phyloP scores from a whole-genome alignment of 2,888 invertebrate species.

The Lacanobia wlatinum region DNA sequence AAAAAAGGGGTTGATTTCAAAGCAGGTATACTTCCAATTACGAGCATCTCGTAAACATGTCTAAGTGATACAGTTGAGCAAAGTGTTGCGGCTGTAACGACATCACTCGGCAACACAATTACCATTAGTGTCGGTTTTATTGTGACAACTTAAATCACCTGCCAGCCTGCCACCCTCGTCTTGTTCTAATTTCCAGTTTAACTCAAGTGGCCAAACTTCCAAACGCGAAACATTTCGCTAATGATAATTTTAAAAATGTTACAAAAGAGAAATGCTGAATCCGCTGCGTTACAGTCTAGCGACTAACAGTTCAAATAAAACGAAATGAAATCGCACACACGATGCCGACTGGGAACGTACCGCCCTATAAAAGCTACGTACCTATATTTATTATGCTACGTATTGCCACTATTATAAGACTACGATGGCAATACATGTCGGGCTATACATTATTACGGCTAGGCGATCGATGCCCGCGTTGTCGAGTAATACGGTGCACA shows the following conservation, averaged over 20 bases:
- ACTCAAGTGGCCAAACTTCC: constrained; percentile 58
- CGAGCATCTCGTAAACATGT: constrained; percentile 60
- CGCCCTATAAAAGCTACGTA: constrained; percentile 69
- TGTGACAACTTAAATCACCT: constrained; percentile 74
- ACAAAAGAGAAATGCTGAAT: constrained; percentile 60
- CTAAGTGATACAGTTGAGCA: constrained; percentile 63
- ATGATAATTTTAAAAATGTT: constrained; percentile 68
- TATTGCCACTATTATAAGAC: constrained; percentile 75
- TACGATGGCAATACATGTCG: constrained; percentile 76
- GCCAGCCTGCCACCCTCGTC: constrained; percentile 69
- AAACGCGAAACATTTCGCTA: constrained; percentile 59
- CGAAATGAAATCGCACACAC: constrained; percentile 78
- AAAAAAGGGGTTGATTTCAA: constrained; percentile 29
- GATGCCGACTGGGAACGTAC: constrained; percentile 67
- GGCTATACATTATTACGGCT: constrained; percentile 71
- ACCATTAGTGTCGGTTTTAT: constrained; percentile 74
- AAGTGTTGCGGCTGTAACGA: constrained; percentile 65
- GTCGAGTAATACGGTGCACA: constrained; percentile 19
- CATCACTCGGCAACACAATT: constrained; percentile 71
- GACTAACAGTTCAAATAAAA: constrained; percentile 79
- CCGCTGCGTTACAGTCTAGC: constrained; percentile 71
- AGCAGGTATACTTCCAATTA: constrained; percentile 49
- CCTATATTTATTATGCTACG: constrained; percentile 68
- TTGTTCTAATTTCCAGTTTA: constrained; percentile 64
- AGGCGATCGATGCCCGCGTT: constrained; percentile 64